These are phyloP conservation scores for Zootermopsis nevadensis DNA, from an alignment of 2,888 invertebrate species.

Conservation along the genomic window DNA sequence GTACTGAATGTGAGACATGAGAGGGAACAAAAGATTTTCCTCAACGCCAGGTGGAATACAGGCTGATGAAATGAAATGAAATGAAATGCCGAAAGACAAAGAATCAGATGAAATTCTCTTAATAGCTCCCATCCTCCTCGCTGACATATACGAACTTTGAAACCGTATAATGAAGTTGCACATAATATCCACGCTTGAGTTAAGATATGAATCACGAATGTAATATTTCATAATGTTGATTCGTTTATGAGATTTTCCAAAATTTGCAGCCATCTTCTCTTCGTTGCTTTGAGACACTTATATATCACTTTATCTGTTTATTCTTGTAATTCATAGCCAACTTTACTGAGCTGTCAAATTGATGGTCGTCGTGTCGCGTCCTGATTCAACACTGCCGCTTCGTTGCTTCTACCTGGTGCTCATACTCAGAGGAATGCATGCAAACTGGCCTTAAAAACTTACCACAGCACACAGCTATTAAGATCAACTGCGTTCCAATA, in stretches of 20 bases:
- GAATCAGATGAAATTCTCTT: background rate
- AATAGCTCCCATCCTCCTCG: background rate
- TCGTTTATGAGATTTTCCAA: background rate
- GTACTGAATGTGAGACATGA: background rate
- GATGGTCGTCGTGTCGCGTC: background rate
- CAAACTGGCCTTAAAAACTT: constrained; percentile 15
- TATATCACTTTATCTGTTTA: no score
- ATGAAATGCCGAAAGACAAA: background rate
- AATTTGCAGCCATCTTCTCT: background rate
- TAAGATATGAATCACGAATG: background rate
- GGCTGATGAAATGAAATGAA: constrained; percentile 17
- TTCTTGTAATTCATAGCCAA: no score
- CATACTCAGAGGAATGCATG: background rate
- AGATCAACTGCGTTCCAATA: constrained; percentile 1
- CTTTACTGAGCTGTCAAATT: no score
- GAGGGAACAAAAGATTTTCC: background rate
- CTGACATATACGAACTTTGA: background rate
- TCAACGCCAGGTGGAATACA: constrained; percentile 23
- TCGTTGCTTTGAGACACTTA: no score
- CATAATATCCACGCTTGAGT: background rate
- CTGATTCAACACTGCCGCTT: background rate
- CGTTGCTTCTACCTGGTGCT: constrained; percentile 5
- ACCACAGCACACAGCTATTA: background rate
- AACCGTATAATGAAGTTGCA: background rate
- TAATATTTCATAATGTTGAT: background rate